Conservation (phyloP, 1,140 invertebrate genomes). For the Tyrophagus putrescentiae region DNA sequence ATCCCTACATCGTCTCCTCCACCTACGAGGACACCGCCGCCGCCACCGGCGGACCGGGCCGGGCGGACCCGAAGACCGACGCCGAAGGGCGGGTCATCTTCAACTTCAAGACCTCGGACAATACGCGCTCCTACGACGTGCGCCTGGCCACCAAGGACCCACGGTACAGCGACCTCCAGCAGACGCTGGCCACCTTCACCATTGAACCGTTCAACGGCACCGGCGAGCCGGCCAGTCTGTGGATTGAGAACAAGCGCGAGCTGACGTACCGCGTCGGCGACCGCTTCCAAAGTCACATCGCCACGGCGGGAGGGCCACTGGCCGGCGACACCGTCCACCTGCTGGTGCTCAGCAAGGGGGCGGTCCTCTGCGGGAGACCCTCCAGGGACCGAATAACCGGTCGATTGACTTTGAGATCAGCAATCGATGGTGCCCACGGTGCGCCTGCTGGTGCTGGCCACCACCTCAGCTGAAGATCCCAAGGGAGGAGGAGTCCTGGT, state of each 20-base stretch:
- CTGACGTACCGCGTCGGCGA: neutral
- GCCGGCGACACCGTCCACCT: neutral
- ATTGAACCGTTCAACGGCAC: neutral
- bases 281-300: neutral
- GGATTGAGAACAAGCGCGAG: neutral
- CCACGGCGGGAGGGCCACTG: neutral
- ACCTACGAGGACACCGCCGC: no score
- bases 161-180: neutral
- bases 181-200: neutral
- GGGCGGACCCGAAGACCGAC: neutral
- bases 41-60: no score
- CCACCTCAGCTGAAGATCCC: no score
- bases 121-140: neutral
- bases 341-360: slow-evolving; percentile 20
- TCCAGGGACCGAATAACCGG: neutral
- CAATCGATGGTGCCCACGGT: slow-evolving; percentile 29
- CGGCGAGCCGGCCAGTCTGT: neutral
- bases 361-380: neutral
- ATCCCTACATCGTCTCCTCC: neutral
- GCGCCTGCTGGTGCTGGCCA: slow-evolving; percentile 28
- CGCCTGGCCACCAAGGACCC: neutral
- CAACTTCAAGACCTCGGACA: neutral
- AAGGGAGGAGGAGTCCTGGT: slow-evolving; percentile 26
- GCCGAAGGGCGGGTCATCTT: neutral
- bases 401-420: slow-evolving; percentile 26